Evolutionary conservation across 2,797 vertebrate genomes (phyloP).

Genomic region (Melanotaenia trifasciata): DNA sequence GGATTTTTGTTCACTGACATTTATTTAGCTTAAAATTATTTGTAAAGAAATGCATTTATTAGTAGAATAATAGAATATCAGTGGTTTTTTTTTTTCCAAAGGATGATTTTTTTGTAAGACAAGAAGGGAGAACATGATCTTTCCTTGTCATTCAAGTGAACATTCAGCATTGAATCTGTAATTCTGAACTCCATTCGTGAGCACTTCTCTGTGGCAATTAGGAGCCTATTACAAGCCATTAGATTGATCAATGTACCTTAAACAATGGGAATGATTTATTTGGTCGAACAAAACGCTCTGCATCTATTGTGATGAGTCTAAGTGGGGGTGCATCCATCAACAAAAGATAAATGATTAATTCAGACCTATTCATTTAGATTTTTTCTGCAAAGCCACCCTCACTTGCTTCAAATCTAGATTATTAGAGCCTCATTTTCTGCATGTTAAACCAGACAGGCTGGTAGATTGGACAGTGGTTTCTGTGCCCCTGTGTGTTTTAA

Average conservation of each 20-base stretch:
- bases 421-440: slow-evolving; percentile 81
- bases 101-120: slow-evolving; percentile 44
- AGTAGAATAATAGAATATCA: slow-evolving; percentile 32
- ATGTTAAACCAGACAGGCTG: slow-evolving; percentile 76
- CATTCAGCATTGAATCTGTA: slow-evolving; percentile 81
- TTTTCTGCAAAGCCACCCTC: slow-evolving; percentile 79
- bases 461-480: slow-evolving; percentile 67
- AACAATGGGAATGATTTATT: slow-evolving; percentile 99
- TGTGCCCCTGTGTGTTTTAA: slow-evolving; percentile 79
- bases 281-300: slow-evolving; percentile 86
- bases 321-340: slow-evolving; percentile 88
- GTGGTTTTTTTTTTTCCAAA: slow-evolving; percentile 21
- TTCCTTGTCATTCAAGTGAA: slow-evolving; percentile 74
- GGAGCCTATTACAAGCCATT: slow-evolving; percentile 98
- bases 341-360: slow-evolving; percentile 89
- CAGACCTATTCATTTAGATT: slow-evolving; percentile 89
- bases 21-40: not conserved
- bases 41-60: slow-evolving; percentile 12
- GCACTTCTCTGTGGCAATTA: slow-evolving; percentile 95
- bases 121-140: slow-evolving; percentile 63
- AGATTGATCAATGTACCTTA: slow-evolving; percentile 99
- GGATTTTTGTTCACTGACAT: slow-evolving; percentile 1
- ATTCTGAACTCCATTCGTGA: slow-evolving; percentile 85
- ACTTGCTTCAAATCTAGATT: slow-evolving; percentile 79
- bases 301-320: slow-evolving; percentile 86